phyloP scores from a whole-genome alignment of 2,888 invertebrate species.

The Trisateles emortualis region DNA sequence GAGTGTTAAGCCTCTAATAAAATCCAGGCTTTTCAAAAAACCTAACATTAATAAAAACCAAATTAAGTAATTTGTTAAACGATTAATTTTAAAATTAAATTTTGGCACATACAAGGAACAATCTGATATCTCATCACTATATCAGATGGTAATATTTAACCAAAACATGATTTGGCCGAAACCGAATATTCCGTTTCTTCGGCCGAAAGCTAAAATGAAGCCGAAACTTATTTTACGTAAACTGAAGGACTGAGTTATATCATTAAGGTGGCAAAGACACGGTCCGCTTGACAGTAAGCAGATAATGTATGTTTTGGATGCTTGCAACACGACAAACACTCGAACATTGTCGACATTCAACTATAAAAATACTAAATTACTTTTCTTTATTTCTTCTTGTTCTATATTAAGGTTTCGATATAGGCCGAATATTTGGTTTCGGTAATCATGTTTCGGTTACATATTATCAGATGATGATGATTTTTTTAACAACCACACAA shows the following conservation, averaged over 20 bases:
- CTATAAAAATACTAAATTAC: too few species aligned
- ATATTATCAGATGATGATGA: too few species aligned
- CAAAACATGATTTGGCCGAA: background rate
- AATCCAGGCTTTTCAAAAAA: background rate
- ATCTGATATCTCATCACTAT: background rate
- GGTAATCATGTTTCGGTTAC: background rate
- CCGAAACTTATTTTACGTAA: background rate
- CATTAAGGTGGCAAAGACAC: too few species aligned
- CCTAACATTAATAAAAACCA: background rate
- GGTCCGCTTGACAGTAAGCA: too few species aligned
- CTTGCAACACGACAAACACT: too few species aligned
- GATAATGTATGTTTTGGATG: too few species aligned
- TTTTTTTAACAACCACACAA: background rate
- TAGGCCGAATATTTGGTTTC: background rate
- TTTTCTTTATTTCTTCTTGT: too few species aligned
- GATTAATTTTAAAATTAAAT: slow-evolving; percentile 3
- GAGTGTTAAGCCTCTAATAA: slow-evolving; percentile 21
- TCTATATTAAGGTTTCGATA: background rate
- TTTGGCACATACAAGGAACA: slow-evolving; percentile 12
- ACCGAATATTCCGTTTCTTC: background rate
- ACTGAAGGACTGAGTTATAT: too few species aligned
- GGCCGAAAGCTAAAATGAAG: background rate
- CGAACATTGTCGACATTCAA: too few species aligned
- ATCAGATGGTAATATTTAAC: too few species aligned
- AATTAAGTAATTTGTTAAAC: slow-evolving; percentile 16